phyloP scores from a whole-genome alignment of 2,113 vertebrate species.

The Charina bottae region DNA sequence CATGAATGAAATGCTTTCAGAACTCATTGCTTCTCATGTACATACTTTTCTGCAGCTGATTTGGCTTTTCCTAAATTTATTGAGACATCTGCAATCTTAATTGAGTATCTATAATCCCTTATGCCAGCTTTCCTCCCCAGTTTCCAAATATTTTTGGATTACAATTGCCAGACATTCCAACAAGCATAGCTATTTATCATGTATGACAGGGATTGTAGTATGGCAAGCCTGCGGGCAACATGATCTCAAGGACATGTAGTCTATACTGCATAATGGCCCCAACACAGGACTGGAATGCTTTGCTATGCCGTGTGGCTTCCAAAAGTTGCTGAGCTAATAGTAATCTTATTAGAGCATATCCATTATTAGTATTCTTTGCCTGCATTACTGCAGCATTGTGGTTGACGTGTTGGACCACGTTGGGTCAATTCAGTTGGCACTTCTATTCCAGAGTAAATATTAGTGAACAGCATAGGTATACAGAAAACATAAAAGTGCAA shows the following conservation, averaged over 20 bases:
- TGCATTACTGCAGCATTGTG: constrained; percentile 26
- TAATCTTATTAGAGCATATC: constrained; percentile 35
- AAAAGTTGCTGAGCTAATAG: constrained; percentile 39
- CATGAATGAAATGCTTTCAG: constrained; percentile 37
- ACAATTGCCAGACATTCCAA: not conserved
- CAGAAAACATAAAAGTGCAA: not conserved
- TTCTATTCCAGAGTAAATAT: not conserved
- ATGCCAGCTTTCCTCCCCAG: not conserved
- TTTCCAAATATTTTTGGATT: not conserved
- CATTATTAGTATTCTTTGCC: constrained; percentile 37
- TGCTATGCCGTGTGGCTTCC: constrained; percentile 22
- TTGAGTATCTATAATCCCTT: constrained; percentile 24
- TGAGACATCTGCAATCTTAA: constrained; percentile 46
- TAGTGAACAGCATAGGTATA: not conserved
- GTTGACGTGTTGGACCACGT: not conserved
- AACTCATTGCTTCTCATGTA: constrained; percentile 51
- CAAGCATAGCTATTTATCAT: not conserved
- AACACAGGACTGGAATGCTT: not conserved
- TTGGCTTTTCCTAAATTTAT: constrained; percentile 53
- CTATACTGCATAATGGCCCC: not conserved
- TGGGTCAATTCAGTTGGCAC: not conserved
- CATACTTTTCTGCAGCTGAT: constrained; percentile 41
- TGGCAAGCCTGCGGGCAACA: not conserved
- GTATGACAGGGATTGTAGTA: not conserved
- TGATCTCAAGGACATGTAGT: not conserved